Base-by-base conservation (phyloP, 2,888 invertebrate genomes). In the Spodoptera exigua region DNA sequence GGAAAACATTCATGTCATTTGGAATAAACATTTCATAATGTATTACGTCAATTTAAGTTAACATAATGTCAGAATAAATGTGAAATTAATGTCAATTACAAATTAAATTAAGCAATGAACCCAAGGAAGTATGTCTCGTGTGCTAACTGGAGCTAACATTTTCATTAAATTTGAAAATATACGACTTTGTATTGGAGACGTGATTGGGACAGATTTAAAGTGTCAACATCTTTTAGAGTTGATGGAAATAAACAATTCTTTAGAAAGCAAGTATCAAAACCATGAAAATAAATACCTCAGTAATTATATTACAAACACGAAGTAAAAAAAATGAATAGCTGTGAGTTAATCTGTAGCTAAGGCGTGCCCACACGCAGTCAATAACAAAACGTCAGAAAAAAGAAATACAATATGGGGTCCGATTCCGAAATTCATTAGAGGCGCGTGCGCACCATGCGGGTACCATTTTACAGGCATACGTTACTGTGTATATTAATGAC, bases 401-500 rank as follows among this genome's bases (percentile, higher is more conserved):
- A 27, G 27, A 76, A 74, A 70, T 60, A 72, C 69, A 70, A 68
- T 59, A 59, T 61, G 75, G 85, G 86, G 81, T 80, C 82, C 76
- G 77, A 78, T 76, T 73, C 70, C 74, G 71, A 72, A 76, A 72
- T 81, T 82, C 82, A 79, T 81, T 79, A 79, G 68, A 49, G 80
- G 67, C 86, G 86, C 86, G 85, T 85, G 87, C 79, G 77, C 79
- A 66, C 36, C 58, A 88, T 88, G 87, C 87, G 87, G 87, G 87
- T 74, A 64, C 72, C 70, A 76, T 79, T 82, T 79, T 72, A 80
- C 64, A 55, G 72, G 76, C 77, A 79, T 76, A 77, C 70, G 77
- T 80, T 77, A 76, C 72, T 80, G 57, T 78, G 72, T 79, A 69
- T 66, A 80, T 76, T 79, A 90, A 91, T 90, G 86, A 88, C 89